These are phyloP conservation scores for Australoheros facetus DNA, from an alignment of 2,797 vertebrate species.

Conservation along the genomic window DNA sequence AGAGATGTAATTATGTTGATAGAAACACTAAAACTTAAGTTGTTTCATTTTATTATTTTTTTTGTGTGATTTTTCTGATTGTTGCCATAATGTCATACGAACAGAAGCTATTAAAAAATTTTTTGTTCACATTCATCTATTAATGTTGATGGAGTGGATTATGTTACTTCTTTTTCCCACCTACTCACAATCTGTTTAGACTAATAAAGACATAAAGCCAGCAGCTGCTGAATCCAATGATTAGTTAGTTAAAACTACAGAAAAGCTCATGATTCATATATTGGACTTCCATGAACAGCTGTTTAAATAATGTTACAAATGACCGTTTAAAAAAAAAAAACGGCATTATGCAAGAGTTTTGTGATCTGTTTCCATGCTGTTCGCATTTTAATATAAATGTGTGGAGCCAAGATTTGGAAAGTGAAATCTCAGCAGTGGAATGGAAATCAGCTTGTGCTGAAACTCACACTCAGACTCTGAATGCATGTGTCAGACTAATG, in stretches of 20 bases:
- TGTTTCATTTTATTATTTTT: neutral
- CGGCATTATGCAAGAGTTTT: neutral
- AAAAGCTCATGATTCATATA: too few species aligned
- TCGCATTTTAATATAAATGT: too few species aligned
- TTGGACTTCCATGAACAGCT: neutral
- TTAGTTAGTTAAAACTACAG: too few species aligned
- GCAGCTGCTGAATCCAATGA: neutral
- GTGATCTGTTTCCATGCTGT: neutral
- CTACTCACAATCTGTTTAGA: too few species aligned
- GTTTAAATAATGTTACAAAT: constrained; percentile 4
- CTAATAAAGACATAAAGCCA: neutral
- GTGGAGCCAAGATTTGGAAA: too few species aligned
- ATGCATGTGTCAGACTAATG: too few species aligned
- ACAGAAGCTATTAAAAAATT: constrained; percentile 19
- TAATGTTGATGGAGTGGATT: neutral
- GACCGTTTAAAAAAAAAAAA: neutral
- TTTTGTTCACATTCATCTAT: neutral
- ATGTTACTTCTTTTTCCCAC: neutral
- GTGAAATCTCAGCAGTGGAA: too few species aligned
- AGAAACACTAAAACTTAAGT: neutral
- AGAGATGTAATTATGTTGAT: constrained; percentile 7
- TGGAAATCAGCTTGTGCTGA: too few species aligned
- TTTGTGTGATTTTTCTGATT: constrained; percentile 13
- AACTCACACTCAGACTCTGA: too few species aligned
- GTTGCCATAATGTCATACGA: constrained; percentile 18